Evolutionary conservation across 2,888 invertebrate species (phyloP), one percentile per base, ranked within the genome.

Genomic region (Caenorhabditis sp.): DNA sequence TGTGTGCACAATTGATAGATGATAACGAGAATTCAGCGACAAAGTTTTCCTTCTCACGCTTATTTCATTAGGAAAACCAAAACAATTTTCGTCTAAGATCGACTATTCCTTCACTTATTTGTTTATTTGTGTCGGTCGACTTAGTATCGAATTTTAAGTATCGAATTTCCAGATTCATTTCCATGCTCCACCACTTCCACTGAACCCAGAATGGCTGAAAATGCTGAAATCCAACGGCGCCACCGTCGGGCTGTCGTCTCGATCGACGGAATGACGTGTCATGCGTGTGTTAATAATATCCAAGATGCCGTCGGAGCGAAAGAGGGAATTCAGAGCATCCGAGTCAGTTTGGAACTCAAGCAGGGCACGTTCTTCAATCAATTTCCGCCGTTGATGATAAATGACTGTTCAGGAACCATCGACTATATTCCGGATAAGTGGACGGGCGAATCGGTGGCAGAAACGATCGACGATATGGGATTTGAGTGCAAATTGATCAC

Each of bases 271-370:
- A 96, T 96, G 96, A 95, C 94, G 59, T 96, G 96, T 88, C 93
- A 94, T 90, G 94, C 94, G 32, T 97, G 96, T 90, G 96, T 95
- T 39, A 92, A 92, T 61, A 94, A 93, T 88, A 95, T 96, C 61
- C 93, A 95, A 46, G 81, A 80, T 45, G 73, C 73, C 9, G 91
- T 95, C 13, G 90, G 91, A 1, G 91, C 92, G 55, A 92, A 93
- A 83, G 89, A 92, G 0, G 95, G 94, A 0, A 89, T 91, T 37
- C 79, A 83, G 35, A 79, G 77, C n/a, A 89, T 91, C 27, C 35
- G 35, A 15, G 72, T 78, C 26, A 61, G 43, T 56, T 39, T 75
- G 26, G 73, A 78, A 11, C 30, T 62, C 43, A 78, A 73, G 45
- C 39, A 72, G 45, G 63, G 68, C 45, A n/a, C 37, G 32, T 2